Evolutionary conservation across 2,888 invertebrate genomes (phyloP).

Genomic region (Entomobrya multifasciata): DNA sequence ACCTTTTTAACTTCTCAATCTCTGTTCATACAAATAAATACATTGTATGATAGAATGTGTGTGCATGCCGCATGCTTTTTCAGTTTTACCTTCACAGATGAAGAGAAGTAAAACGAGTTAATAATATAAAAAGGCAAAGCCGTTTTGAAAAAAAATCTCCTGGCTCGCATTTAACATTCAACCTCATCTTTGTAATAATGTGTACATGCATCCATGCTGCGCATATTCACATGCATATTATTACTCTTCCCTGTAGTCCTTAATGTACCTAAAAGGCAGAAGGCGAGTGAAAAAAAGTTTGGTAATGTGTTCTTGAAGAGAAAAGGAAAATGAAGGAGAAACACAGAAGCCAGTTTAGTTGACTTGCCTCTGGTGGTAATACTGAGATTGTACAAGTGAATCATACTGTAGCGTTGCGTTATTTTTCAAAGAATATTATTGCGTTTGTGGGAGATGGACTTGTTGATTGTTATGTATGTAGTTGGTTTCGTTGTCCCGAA

Average conservation of each 20-base stretch:
- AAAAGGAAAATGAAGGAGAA: neutral
- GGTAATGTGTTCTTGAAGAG: constrained; percentile 3
- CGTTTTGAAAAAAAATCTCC: neutral
- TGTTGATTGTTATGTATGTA: neutral
- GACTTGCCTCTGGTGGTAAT: constrained; percentile 28
- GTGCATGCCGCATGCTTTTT: too few species aligned
- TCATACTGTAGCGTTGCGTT: neutral
- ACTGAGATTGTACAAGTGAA: constrained; percentile 22
- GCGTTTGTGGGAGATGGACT: too few species aligned
- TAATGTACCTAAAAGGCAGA: constrained; percentile 11
- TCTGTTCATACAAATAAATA: neutral
- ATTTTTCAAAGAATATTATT: neutral
- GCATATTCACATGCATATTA: neutral
- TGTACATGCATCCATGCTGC: neutral
- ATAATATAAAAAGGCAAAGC: constrained; percentile 23
- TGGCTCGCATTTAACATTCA: constrained; percentile 20
- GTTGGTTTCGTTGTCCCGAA: too few species aligned
- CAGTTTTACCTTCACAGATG: neutral
- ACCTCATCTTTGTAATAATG: neutral
- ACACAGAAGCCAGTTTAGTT: constrained; percentile 9
- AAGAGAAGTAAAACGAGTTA: constrained; percentile 53
- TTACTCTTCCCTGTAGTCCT: neutral
- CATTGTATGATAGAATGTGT: constrained; percentile 31
- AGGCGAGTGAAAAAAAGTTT: constrained; percentile 36
- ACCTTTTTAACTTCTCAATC: constrained; percentile 45